Percentiles rank a stretch among this genome's conserved stretches.
Evolutionary conservation across 2,797 vertebrate species (phyloP).

Genomic region (Myotis findleyi): DNA sequence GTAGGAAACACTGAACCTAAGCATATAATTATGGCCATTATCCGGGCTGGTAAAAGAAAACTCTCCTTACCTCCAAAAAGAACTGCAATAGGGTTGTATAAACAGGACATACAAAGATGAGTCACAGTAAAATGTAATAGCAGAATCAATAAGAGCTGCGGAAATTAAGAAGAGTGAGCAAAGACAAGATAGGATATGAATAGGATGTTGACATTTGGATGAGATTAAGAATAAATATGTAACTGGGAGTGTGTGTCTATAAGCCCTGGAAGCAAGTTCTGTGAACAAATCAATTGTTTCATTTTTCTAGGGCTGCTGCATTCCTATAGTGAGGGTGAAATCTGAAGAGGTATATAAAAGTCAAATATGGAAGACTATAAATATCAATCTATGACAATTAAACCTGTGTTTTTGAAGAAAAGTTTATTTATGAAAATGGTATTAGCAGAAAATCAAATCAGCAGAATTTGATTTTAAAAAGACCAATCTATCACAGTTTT

Average conservation of each 20-base stretch:
- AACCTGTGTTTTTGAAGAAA: not conserved
- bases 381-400: not conserved
- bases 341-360: not conserved
- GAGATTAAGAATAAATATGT: not conserved
- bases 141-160: not conserved
- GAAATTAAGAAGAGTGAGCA: not conserved
- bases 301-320: not conserved
- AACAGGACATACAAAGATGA: not conserved
- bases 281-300: not conserved
- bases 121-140: not conserved
- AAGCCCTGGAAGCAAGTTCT: not conserved
- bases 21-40: not conserved
- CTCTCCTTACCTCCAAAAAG: rapidly evolving
- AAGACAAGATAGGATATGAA: not conserved
- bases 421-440: not conserved
- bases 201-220: not conserved
- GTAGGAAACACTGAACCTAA: not conserved
- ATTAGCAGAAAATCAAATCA: not conserved
- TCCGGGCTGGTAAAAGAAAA: not conserved
- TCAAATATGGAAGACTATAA: not conserved
- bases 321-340: not conserved
- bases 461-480: not conserved
- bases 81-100: not conserved
- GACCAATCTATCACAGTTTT: not conserved
- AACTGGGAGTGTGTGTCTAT: not conserved